Evolutionary conservation across 2,888 invertebrate genomes (phyloP).

Genomic region (Tiliacea aurago): DNA sequence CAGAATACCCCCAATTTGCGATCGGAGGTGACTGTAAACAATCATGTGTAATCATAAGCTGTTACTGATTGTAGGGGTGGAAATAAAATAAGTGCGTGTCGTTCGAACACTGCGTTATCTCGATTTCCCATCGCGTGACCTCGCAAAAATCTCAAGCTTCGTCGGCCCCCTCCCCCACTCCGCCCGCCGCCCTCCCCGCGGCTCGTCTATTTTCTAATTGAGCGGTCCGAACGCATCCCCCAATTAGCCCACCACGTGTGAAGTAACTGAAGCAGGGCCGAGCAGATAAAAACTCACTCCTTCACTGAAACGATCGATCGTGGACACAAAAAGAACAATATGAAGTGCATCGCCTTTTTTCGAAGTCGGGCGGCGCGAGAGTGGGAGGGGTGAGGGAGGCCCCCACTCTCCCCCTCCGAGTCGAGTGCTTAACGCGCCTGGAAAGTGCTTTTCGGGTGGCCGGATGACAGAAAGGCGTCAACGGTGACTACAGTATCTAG

Average conservation of each 20-base stretch:
- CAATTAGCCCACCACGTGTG: conserved; percentile 87
- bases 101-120: conserved; percentile 39
- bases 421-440: conserved; percentile 84
- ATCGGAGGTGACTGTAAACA: conserved; percentile 15
- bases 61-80: conserved; percentile 2
- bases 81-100: conserved; percentile 31
- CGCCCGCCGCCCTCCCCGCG: not conserved
- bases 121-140: conserved; percentile 44
- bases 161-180: not conserved
- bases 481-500: conserved; percentile 74
- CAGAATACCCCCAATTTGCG: conserved; percentile 21
- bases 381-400: conserved; percentile 74
- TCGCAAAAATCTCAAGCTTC: conserved; percentile 65
- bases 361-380: conserved; percentile 81
- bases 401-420: conserved; percentile 69
- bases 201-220: conserved; percentile 77
- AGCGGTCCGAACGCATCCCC: conserved; percentile 73
- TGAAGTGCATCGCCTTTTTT: conserved; percentile 90
- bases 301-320: conserved; percentile 89
- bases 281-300: conserved; percentile 88
- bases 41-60: conserved; percentile 18
- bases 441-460: conserved; percentile 86
- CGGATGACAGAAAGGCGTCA: conserved; percentile 83
- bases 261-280: conserved; percentile 81
- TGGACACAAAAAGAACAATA: conserved; percentile 90